A percentile compares a stretch with the other conserved stretches of the same genome.
phyloP scores from a whole-genome alignment of 2,113 vertebrate species.

The Malurus elegans region DNA sequence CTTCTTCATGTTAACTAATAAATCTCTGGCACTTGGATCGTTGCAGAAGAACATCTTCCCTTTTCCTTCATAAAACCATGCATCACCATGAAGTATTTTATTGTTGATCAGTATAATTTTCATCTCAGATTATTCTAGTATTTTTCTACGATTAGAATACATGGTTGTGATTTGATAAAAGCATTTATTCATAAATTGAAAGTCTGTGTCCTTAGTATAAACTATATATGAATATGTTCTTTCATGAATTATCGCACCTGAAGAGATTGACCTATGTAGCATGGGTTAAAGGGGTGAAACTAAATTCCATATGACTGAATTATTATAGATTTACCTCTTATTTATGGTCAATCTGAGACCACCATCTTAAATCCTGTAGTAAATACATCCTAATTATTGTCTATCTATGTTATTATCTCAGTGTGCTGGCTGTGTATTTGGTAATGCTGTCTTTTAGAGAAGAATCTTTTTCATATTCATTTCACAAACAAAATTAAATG shows the following conservation, averaged over 20 bases:
- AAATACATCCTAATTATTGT: neutral
- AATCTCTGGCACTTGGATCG: neutral
- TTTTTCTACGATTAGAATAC: neutral
- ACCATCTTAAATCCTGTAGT: neutral
- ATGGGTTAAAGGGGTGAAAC: neutral
- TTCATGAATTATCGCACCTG: neutral
- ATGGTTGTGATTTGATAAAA: neutral
- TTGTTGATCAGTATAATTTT: neutral
- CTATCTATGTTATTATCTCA: neutral
- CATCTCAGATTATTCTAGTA: neutral
- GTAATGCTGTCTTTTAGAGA: neutral
- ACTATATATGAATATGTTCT: neutral
- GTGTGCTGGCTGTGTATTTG: neutral
- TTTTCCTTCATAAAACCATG: neutral
- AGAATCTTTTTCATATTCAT: fast-evolving
- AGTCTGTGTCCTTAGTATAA: neutral
- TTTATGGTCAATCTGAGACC: neutral
- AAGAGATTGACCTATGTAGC: neutral
- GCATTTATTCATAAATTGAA: neutral
- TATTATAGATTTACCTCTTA: neutral
- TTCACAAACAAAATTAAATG: neutral
- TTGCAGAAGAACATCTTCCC: neutral
- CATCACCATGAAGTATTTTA: neutral
- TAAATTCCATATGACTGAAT: neutral
- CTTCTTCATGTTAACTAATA: neutral